These are phyloP conservation scores for Hypothenemus hampei DNA, from an alignment of 1,140 invertebrate genomes.

Conservation along the genomic window DNA sequence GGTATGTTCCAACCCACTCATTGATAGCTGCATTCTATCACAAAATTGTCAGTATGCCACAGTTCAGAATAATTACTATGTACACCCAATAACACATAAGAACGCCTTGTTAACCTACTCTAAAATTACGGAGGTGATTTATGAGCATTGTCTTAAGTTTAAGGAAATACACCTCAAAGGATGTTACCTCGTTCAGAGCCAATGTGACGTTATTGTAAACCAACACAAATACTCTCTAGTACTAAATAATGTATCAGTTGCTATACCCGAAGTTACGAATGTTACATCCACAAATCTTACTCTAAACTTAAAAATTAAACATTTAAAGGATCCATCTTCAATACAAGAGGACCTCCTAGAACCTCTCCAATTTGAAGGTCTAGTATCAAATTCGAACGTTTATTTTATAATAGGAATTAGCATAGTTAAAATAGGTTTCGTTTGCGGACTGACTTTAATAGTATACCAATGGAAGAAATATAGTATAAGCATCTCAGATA, in stretches of 20 bases:
- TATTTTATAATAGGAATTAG: not conserved
- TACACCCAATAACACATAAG: not conserved
- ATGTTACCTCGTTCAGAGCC: not conserved
- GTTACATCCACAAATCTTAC: not conserved
- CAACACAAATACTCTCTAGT: not conserved
- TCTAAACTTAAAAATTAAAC: not conserved
- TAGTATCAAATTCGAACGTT: no score
- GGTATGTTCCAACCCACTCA: not conserved
- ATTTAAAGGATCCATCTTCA: not conserved
- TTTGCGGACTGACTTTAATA: not conserved
- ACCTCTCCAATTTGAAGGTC: not conserved
- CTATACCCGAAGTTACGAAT: not conserved
- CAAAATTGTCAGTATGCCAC: not conserved
- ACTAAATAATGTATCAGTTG: not conserved
- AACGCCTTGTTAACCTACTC: not conserved
- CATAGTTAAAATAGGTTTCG: not conserved
- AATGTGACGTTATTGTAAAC: slow-evolving; percentile 3
- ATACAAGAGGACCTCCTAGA: not conserved
- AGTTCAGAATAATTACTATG: not conserved
- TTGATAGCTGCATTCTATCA: not conserved
- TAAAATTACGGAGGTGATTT: not conserved
- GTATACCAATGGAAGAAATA: slow-evolving; percentile 5
- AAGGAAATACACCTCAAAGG: not conserved
- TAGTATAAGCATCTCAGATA: not conserved
- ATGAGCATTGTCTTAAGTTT: not conserved